Percentiles rank a stretch among this genome's conserved stretches.
These are phyloP conservation scores for Megalurothrips usitatus DNA, from an alignment of 2,888 invertebrate genomes.

Conservation along the genomic window DNA sequence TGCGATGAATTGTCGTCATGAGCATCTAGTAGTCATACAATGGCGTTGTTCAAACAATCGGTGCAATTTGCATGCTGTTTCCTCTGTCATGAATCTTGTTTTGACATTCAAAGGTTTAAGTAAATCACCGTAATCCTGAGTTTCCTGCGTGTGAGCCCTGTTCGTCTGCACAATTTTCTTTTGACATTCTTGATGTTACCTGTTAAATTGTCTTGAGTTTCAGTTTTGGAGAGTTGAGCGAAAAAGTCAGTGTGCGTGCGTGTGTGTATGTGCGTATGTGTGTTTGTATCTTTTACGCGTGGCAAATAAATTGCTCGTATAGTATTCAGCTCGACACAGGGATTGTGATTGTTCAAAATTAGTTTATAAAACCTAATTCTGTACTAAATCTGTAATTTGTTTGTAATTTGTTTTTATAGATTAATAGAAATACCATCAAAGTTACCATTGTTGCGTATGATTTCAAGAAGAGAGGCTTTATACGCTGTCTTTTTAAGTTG, in stretches of 20 bases:
- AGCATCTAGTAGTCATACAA: not conserved
- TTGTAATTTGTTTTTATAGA: slow-evolving; percentile 25
- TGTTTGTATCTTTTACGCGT: not conserved
- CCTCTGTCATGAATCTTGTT: too few species aligned
- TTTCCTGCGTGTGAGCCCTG: not conserved
- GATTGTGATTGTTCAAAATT: slow-evolving; percentile 25
- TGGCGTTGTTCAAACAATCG: not conserved
- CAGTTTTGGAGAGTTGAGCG: not conserved
- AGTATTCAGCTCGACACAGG: slow-evolving; percentile 15
- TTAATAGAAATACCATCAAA: slow-evolving; percentile 8
- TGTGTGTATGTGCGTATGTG: not conserved
- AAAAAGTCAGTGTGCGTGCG: slow-evolving; percentile 1
- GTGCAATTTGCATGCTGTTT: not conserved
- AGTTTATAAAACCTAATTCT: slow-evolving; percentile 7
- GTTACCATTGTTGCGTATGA: slow-evolving; percentile 17
- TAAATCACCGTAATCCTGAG: too few species aligned
- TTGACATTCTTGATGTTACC: slow-evolving; percentile 24
- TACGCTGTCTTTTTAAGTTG: slow-evolving; percentile 20
- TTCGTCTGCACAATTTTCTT: not conserved
- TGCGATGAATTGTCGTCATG: not conserved
- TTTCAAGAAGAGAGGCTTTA: not conserved
- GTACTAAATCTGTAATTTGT: slow-evolving; percentile 27
- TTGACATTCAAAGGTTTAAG: not conserved
- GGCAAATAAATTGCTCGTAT: not conserved
- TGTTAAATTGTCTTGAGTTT: not conserved